Evolutionary conservation across 2,888 invertebrate genomes (phyloP).

Genomic region (Lymantria monacha): DNA sequence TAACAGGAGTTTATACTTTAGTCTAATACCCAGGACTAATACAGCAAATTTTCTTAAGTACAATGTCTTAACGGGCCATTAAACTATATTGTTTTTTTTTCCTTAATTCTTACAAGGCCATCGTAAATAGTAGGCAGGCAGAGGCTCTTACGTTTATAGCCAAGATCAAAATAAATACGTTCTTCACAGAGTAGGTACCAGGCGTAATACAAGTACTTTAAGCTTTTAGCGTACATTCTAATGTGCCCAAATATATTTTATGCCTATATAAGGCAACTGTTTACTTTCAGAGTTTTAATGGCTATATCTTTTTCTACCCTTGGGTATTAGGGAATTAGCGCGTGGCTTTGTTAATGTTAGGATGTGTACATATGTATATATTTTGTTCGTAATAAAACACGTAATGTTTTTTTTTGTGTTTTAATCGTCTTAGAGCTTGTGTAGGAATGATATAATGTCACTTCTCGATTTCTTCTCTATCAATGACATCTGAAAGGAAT

Average conservation of each 20-base stretch:
- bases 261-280: conserved; percentile 1
- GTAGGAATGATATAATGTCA: no score
- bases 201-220: conserved; percentile 1
- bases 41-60: no score
- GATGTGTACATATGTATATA: not conserved
- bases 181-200: conserved; percentile 11
- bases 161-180: conserved; percentile 31
- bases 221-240: conserved; percentile 3
- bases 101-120: conserved; percentile 8
- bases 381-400: not conserved
- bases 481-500: no score
- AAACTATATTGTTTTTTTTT: not conserved
- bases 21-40: no score
- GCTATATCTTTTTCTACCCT: not conserved
- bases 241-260: conserved; percentile 3
- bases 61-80: not conserved
- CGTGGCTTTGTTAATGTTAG: not conserved
- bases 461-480: no score
- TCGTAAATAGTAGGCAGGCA: conserved; percentile 27
- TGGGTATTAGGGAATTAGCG: not conserved
- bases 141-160: conserved; percentile 35
- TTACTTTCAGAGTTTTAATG: conserved; percentile 2
- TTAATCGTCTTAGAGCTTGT: no score
- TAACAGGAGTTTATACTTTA: no score
- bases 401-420: no score